Base-by-base conservation (phyloP, 2,888 invertebrate genomes). In the Tenthredo amoena region DNA sequence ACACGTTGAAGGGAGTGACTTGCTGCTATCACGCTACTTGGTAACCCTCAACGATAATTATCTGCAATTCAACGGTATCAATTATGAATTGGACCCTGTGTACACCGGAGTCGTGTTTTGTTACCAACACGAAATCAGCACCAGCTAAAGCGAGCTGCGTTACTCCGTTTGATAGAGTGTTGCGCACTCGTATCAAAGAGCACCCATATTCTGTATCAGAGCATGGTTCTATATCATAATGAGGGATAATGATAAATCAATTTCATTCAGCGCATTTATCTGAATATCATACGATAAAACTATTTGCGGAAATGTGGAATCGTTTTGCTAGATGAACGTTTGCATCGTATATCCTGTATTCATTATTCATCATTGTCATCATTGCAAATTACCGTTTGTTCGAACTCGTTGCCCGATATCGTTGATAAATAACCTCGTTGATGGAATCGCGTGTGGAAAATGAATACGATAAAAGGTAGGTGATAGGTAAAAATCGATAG, bases 31-130 rank as follows among this genome's bases (percentile, higher is more conserved):
- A 62, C 37, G n/a, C 50, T 37, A 21, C 79, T 34, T 40, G 79
- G 34, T n/a, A 47, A 83, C 68, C 47, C 82, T 83, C 68, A 43
- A 43, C 43, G 68, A 18, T 83, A 43, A 83, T 83, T 68, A 83
- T 83, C 43, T 10, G 43, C 65, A 68, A 68, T 50, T 68, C 43
- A 26, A 71, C 83, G 47, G 68, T 68, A 47, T 68, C 83, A 68
- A 68, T 83, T 83, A 83, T 83, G n/a, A 68, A 47, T 83, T 68
- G 34, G 21, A 34, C 68, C 43, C 68, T 34, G 65, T 21, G 47
- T 81, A 55, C 40, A 83, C 68, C 50, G 31, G 43, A 31, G 34
- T 50, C 68, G 43, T 83, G 18, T 68, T 68, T 83, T 40, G 43
- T 65, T 5, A 31, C 68, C 26, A 65, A 26, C 31, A 6, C 26